These are phyloP conservation scores for Montipora capricornis DNA, from an alignment of 64 coral and sea anemone genomes.

Conservation along the genomic window DNA sequence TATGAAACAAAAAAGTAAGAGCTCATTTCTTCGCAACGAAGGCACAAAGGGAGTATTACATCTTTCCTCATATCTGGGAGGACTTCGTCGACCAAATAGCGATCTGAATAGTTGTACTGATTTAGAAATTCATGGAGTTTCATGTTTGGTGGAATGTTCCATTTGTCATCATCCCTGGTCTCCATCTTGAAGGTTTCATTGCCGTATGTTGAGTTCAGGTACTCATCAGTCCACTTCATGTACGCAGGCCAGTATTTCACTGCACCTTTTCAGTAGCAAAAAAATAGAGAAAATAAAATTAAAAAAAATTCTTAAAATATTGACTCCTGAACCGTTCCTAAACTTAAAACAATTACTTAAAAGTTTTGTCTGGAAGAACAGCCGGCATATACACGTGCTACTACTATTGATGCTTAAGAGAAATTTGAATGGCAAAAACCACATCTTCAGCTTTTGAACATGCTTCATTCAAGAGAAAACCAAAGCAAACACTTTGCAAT, in stretches of 20 bases:
- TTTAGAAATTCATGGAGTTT: conserved; percentile 74
- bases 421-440: no score
- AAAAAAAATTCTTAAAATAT: background rate
- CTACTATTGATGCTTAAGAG: no score
- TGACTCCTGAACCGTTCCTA: no score
- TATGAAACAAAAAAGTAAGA: conserved; percentile 98
- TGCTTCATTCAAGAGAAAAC: no score
- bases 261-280: conserved; percentile 58
- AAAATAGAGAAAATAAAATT: background rate
- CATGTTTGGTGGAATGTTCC: conserved; percentile 75
- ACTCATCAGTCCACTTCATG: conserved; percentile 95
- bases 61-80: conserved; percentile 93
- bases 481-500: no score
- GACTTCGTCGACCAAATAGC: conserved; percentile 93
- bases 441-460: no score
- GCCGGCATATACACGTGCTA: no score
- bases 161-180: conserved; percentile 97
- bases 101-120: conserved; percentile 77
- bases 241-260: conserved; percentile 95
- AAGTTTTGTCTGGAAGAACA: no score
- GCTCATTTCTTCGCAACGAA: conserved; percentile 97
- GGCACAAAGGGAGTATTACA: conserved; percentile 79
- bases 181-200: conserved; percentile 83
- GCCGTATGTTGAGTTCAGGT: conserved; percentile 82
- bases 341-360: no score